Conservation (phyloP, 2,113 vertebrate species). For the Oryctolagus cuniculus region DNA sequence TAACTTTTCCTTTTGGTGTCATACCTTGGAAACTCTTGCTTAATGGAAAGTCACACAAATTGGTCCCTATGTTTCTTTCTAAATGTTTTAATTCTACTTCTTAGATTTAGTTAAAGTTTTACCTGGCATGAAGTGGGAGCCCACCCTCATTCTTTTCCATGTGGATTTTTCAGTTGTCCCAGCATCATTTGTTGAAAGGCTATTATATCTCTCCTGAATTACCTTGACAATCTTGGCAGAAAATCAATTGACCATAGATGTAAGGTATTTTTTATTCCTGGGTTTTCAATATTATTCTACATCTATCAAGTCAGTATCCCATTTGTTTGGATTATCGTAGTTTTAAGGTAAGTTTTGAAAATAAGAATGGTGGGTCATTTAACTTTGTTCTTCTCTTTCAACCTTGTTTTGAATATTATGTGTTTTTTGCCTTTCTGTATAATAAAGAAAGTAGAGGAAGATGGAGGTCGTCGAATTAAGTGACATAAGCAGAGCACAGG, state of each 20-base stretch:
- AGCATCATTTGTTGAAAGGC: neutral
- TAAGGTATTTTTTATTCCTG: neutral
- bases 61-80: neutral
- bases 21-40: neutral
- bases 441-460: neutral
- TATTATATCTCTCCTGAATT: neutral
- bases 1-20: slow-evolving; percentile 13
- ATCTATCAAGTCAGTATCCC: neutral
- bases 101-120: slow-evolving; percentile 37
- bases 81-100: neutral
- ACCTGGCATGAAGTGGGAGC: neutral
- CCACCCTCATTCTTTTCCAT: neutral
- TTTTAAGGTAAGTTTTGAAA: slow-evolving; percentile 43
- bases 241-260: neutral
- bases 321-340: neutral
- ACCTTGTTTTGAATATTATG: neutral
- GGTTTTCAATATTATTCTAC: neutral
- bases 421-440: neutral
- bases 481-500: too few species aligned
- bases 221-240: neutral
- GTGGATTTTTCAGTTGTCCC: slow-evolving; percentile 5
- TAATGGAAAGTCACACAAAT: neutral
- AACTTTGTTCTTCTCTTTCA: neutral
- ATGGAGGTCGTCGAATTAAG: too few species aligned
- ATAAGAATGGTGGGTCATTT: neutral